phyloP scores from a whole-genome alignment of 1,140 invertebrate genomes.

The Drosophila virilis region DNA sequence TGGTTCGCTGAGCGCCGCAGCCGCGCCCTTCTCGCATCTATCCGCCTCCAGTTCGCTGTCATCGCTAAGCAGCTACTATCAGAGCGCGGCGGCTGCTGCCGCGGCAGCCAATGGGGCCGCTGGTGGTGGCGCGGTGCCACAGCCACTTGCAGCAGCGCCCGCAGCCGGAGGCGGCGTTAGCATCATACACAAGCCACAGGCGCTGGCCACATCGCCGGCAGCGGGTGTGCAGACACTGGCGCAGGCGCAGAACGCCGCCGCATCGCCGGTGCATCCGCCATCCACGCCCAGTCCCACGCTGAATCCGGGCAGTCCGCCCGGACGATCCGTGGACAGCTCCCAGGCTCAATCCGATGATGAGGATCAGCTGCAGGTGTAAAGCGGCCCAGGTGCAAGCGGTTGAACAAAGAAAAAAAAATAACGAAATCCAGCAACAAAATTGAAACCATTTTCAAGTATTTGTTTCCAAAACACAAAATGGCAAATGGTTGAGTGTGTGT shows the following conservation, averaged over 20 bases:
- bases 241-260: not conserved
- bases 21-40: slow-evolving; percentile 79
- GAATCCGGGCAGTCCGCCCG: slow-evolving; percentile 83
- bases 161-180: not conserved
- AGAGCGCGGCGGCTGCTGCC: slow-evolving; percentile 70
- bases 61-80: slow-evolving; percentile 83
- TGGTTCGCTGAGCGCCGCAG: slow-evolving; percentile 48
- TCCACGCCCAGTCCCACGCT: slow-evolving; percentile 82
- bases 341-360: slow-evolving; percentile 81
- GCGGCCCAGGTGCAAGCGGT: too few relatives aligned
- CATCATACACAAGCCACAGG: slow-evolving; percentile 34
- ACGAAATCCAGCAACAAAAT: not conserved
- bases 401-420: not conserved
- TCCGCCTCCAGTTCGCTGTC: slow-evolving; percentile 83
- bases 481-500: not conserved
- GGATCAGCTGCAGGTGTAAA: slow-evolving; percentile 81
- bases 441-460: slow-evolving; percentile 12
- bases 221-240: not conserved
- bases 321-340: slow-evolving; percentile 78
- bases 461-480: slow-evolving; percentile 26
- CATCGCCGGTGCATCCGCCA: slow-evolving; percentile 59
- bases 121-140: not conserved
- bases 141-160: slow-evolving; percentile 9
- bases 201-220: slow-evolving; percentile 14
- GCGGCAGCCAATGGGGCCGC: slow-evolving; percentile 50